Evolutionary conservation across 2,797 vertebrate genomes (phyloP).

Genomic region (Microcaecilia unicolor): DNA sequence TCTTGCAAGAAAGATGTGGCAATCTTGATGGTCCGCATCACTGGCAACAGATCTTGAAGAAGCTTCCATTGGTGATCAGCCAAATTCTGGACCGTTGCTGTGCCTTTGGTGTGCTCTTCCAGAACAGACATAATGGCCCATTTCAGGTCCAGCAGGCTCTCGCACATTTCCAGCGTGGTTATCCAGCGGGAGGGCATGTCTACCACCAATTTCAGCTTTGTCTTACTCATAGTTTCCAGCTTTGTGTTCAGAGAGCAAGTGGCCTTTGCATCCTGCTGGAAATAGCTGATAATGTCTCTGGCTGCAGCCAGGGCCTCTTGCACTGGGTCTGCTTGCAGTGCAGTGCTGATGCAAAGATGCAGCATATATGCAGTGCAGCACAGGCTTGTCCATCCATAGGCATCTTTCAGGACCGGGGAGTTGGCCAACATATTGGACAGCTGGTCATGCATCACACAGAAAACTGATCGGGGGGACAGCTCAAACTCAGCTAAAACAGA

Average conservation of each 20-base stretch:
- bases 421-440: neutral
- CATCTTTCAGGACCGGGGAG: neutral
- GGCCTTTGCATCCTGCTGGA: conserved; percentile 39
- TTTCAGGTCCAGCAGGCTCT: conserved; percentile 46
- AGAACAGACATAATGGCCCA: conserved; percentile 49
- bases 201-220: conserved; percentile 15
- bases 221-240: conserved; percentile 41
- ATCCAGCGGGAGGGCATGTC: conserved; percentile 43
- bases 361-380: conserved; percentile 40
- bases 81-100: conserved; percentile 11
- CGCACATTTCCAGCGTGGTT: conserved; percentile 50
- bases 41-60: conserved; percentile 46
- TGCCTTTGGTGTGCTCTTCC: conserved; percentile 34
- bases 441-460: conserved; percentile 39
- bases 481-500: conserved; percentile 34
- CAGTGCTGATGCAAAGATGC: conserved; percentile 37
- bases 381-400: conserved; percentile 28
- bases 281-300: conserved; percentile 34
- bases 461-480: conserved; percentile 27
- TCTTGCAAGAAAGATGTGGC: conserved; percentile 45
- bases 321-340: conserved; percentile 37
- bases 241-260: conserved; percentile 30
- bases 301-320: conserved; percentile 33
- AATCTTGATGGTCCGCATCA: conserved; percentile 43
- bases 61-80: conserved; percentile 55